A percentile compares a stretch with the other conserved stretches of the same genome.
Evolutionary conservation across 2,113 vertebrate genomes (phyloP).

Genomic region (Cyprinodon brontotheroides): DNA sequence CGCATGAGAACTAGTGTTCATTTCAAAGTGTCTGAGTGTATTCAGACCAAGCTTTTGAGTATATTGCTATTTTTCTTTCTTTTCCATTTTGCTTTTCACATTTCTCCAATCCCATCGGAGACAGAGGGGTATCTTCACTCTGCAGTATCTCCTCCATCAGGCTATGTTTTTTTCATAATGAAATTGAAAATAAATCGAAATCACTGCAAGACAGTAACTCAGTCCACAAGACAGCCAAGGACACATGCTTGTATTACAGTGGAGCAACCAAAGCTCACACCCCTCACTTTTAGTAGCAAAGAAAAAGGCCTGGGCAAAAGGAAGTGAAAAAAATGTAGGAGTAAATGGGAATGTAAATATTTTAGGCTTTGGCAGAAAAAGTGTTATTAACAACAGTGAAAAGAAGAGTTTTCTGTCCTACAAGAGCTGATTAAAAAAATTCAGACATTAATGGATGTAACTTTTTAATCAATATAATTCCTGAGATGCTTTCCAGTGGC

Average conservation of each 20-base stretch:
- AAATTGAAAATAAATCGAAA: constrained; percentile 72
- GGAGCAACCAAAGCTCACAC: constrained; percentile 8
- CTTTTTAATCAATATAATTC: not conserved
- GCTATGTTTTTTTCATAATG: constrained; percentile 59
- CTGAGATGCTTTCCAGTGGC: not conserved
- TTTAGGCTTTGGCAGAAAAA: constrained; percentile 4
- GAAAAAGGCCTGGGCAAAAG: constrained; percentile 4
- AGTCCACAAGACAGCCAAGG: constrained; percentile 22
- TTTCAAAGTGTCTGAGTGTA: constrained; percentile 11
- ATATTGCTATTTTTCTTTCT: constrained; percentile 15
- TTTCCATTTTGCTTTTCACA: constrained; percentile 7
- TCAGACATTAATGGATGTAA: not conserved
- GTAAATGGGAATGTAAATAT: not conserved
- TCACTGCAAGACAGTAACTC: constrained; percentile 45
- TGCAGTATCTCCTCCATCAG: constrained; percentile 32
- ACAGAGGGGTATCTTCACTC: constrained; percentile 40
- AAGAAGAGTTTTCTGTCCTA: constrained; percentile 1
- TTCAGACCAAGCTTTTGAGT: constrained; percentile 34
- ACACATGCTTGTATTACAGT: constrained; percentile 35
- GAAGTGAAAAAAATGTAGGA: constrained; percentile 17
- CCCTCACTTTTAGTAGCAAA: not conserved
- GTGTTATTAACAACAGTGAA: not conserved
- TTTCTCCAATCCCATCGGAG: constrained; percentile 9
- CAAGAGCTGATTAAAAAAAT: not conserved
- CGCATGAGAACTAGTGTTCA: not conserved